A percentile compares a stretch with the other conserved stretches of the same genome.
These are phyloP conservation scores for Megaceryle maxima DNA, from an alignment of 2,113 vertebrate species.

Conservation along the genomic window DNA sequence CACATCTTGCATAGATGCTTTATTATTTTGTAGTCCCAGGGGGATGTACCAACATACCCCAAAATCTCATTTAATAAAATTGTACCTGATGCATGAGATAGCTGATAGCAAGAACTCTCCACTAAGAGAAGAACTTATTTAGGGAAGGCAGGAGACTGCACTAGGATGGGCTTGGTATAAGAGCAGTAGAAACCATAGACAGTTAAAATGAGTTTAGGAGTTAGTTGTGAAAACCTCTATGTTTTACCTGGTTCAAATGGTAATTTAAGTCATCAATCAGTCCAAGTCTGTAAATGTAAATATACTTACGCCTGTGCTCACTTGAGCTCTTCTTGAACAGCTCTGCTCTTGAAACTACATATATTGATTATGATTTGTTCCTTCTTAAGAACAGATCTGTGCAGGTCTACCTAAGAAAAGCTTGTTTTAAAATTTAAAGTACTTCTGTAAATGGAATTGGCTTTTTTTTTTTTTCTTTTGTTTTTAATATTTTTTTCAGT, in stretches of 20 bases:
- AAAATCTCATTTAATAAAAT: neutral
- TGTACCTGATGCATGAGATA: neutral
- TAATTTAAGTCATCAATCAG: neutral
- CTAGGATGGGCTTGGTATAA: neutral
- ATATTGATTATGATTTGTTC: neutral
- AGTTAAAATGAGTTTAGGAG: neutral
- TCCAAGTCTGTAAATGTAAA: neutral
- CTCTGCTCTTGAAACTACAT: neutral
- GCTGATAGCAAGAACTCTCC: neutral
- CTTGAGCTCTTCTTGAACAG: neutral
- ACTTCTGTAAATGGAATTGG: neutral
- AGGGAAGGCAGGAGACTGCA: neutral
- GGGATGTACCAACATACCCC: neutral
- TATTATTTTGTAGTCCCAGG: neutral
- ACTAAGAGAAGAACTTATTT: neutral
- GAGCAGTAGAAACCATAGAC: neutral
- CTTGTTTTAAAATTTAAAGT: neutral
- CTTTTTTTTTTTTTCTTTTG: neutral
- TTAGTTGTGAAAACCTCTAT: neutral
- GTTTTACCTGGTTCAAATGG: neutral
- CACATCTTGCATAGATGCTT: neutral
- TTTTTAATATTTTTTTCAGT: neutral
- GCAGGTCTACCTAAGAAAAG: neutral
- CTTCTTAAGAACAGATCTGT: neutral
- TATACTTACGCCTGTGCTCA: neutral